Evolutionary conservation across 2,888 invertebrate species (phyloP).

Genomic region (Hemicrepidius hirtus): DNA sequence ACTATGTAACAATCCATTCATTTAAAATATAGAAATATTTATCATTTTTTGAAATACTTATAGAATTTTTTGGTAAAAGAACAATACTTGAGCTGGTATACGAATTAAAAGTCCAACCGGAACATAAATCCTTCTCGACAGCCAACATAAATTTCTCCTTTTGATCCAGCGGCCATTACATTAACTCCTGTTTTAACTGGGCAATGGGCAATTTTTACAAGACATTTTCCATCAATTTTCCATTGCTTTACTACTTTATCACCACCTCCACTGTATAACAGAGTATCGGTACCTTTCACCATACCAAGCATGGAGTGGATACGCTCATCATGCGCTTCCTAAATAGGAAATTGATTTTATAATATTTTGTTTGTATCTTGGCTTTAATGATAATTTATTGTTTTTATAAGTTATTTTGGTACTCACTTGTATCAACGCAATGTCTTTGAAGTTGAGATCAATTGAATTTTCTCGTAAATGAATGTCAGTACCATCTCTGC

Average conservation of each 20-base stretch:
- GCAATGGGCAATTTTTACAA: slow-evolving; percentile 59
- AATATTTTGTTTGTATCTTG: no score
- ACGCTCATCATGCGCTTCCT: slow-evolving; percentile 69
- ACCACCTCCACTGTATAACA: slow-evolving; percentile 68
- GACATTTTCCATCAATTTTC: slow-evolving; percentile 63
- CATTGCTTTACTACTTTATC: slow-evolving; percentile 69
- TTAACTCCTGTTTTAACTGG: slow-evolving; percentile 70
- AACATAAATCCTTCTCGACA: slow-evolving; percentile 74
- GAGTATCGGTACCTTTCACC: slow-evolving; percentile 57
- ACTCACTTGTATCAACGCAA: slow-evolving; percentile 28
- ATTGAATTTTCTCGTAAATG: slow-evolving; percentile 71
- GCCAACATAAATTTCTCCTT: slow-evolving; percentile 74
- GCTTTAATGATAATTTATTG: no score
- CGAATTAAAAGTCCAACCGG: no score
- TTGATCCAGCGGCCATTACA: slow-evolving; percentile 70
- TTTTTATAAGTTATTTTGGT: no score
- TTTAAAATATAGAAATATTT: no score
- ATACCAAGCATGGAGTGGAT: slow-evolving; percentile 65
- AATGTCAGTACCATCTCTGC: slow-evolving; percentile 73
- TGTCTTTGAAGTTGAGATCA: slow-evolving; percentile 31
- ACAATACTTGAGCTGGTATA: no score
- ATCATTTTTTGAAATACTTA: no score
- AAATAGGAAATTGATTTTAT: slow-evolving; percentile 27
- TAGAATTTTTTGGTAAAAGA: no score
- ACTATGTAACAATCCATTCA: no score